Conservation (phyloP, 2,888 invertebrate species). For the Chrysotoxum bicinctum region DNA sequence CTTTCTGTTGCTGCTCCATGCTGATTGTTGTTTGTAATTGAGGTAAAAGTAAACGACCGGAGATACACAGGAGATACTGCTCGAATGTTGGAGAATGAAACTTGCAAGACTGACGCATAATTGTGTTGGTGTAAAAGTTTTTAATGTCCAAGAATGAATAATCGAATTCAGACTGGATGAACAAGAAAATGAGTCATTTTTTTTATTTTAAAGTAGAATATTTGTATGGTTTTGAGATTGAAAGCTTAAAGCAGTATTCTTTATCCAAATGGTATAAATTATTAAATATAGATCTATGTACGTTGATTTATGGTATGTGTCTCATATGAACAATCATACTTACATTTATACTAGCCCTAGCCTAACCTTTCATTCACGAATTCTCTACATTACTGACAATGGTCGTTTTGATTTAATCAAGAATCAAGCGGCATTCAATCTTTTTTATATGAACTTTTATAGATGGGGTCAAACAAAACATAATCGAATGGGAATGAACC, state of each 20-base stretch:
- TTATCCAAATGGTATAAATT: too few species aligned
- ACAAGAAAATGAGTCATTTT: neutral
- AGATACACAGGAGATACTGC: constrained; percentile 18
- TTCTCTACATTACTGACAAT: neutral
- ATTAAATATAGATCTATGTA: too few species aligned
- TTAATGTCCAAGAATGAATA: neutral
- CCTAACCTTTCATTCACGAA: too few species aligned
- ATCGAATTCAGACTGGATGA: neutral
- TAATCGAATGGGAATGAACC: too few species aligned
- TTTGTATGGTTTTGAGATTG: neutral
- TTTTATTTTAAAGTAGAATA: neutral
- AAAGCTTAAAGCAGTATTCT: neutral
- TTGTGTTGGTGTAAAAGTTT: neutral
- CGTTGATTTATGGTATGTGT: too few species aligned
- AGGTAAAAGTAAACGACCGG: constrained; percentile 64
- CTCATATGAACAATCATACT: too few species aligned
- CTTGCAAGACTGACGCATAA: constrained; percentile 7
- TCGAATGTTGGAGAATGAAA: constrained; percentile 2
- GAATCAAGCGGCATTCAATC: neutral
- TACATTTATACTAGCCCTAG: too few species aligned
- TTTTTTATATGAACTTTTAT: too few species aligned
- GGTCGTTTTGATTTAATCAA: neutral
- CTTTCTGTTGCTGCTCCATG: constrained; percentile 1
- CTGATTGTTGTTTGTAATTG: constrained; percentile 29
- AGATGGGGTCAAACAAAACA: too few species aligned